These are phyloP conservation scores for Mirounga angustirostris DNA, from an alignment of 2,113 vertebrate genomes.

Conservation along the genomic window DNA sequence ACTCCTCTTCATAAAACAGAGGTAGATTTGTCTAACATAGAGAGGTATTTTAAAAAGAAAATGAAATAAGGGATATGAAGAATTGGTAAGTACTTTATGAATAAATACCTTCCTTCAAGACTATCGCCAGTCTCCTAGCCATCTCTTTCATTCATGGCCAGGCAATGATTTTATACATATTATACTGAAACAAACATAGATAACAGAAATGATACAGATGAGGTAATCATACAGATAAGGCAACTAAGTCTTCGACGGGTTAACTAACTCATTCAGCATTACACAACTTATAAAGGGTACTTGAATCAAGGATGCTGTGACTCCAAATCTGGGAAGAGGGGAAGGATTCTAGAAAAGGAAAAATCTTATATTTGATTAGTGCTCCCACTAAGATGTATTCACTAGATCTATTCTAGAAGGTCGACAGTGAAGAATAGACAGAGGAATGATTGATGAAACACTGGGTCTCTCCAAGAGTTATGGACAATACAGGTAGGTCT, in stretches of 20 bases:
- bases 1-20: not conserved
- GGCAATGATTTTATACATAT: not conserved
- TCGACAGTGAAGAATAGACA: not conserved
- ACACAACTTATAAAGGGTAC: no score
- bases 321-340: not conserved
- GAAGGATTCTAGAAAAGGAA: not conserved
- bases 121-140: not conserved
- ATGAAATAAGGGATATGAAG: not conserved
- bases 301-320: not conserved
- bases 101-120: not conserved
- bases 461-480: not conserved
- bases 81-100: not conserved
- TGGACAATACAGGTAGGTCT: not conserved
- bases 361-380: not conserved
- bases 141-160: not conserved
- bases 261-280: not conserved
- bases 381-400: not conserved
- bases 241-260: not conserved
- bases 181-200: not conserved
- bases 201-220: not conserved
- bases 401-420: not conserved
- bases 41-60: not conserved
- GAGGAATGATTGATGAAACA: not conserved
- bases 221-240: not conserved
- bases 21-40: not conserved